Percentiles rank a stretch among this genome's conserved stretches.
These are phyloP conservation scores for Lasioglossum pauxillum DNA, from an alignment of 2,888 invertebrate species.

Conservation along the genomic window DNA sequence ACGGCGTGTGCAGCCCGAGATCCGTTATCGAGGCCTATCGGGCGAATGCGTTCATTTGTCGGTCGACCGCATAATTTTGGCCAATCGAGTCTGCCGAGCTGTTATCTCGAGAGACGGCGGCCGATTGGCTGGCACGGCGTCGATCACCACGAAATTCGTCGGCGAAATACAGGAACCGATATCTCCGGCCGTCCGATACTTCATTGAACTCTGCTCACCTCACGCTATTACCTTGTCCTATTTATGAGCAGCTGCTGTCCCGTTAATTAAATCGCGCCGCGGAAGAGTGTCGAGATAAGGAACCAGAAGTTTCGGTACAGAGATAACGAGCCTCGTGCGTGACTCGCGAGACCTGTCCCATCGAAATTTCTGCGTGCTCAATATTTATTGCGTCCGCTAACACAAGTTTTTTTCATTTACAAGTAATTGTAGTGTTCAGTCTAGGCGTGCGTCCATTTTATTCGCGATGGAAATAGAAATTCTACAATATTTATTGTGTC, in stretches of 20 bases:
- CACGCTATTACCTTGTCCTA: slow-evolving; percentile 20
- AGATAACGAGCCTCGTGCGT: neutral
- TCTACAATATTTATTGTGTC: neutral
- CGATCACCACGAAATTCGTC: slow-evolving; percentile 31
- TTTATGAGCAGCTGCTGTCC: slow-evolving; percentile 26
- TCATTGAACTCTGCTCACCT: slow-evolving; percentile 11
- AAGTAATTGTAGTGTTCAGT: neutral
- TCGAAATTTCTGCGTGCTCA: neutral
- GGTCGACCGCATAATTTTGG: slow-evolving; percentile 32
- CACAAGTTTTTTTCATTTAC: no score
- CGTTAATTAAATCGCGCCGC: slow-evolving; percentile 36
- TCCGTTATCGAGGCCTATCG: slow-evolving; percentile 31
- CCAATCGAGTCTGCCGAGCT: slow-evolving; percentile 37
- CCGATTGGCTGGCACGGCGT: slow-evolving; percentile 35
- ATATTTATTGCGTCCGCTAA: neutral
- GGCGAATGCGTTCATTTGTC: slow-evolving; percentile 30
- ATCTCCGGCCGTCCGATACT: slow-evolving; percentile 18
- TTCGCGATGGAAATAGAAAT: no score
- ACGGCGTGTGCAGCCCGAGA: neutral
- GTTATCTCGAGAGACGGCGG: slow-evolving; percentile 45
- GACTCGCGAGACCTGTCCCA: neutral
- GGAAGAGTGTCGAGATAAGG: slow-evolving; percentile 31
- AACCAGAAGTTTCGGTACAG: slow-evolving; percentile 15
- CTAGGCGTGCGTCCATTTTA: neutral
- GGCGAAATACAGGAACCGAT: slow-evolving; percentile 21